Base-by-base conservation (phyloP, 35 echinoderm and acorn worm species). In the Apostichopus parvimensis region DNA sequence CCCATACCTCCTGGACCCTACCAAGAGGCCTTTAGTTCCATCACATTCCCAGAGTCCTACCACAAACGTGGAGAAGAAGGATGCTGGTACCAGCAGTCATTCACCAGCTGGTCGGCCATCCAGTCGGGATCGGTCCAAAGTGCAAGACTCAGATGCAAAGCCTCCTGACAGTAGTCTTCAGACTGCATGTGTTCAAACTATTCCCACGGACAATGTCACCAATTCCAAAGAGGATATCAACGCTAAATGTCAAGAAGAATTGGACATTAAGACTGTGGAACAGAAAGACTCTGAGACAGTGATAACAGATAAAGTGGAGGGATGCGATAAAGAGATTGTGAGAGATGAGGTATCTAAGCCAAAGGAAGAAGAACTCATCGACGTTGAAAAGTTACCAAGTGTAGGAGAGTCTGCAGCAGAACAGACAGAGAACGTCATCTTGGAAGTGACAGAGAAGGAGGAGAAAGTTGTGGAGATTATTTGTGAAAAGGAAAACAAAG, bases 21-120 rank as follows among this genome's bases (percentile, higher is more conserved):
- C 89, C 53, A 91, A 91, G 76, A 13, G 89, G 71, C 89, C 15
- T 59, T 57, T 78, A 26, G 89, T 91, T 79, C 77, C 71, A 24
- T 22, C 72, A 79, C 89, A 91, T 91, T 91, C 89, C 89, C 73
- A 72, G 6, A 88, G 86, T 54, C 61, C 86, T 9, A 91, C 89
- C 73, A 56, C 89, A 23, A 91, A 91, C 58, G 89, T 91, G 18
- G 89, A 91, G 54, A 91, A 79, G 89, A 91, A 91, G 26, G 73
- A 91, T n/a, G 89, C 89, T 28, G 89, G 89, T 26, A 91, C 89
- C 26, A 79, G 76, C 25, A 91, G 89, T 56, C 89, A 91, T 22
- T 91, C 89, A n/a, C 89, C 89, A 20, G 89, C 89, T 61, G 77
- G 89, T 8, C 8, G 71, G 55, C 77, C 72, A 10, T 72, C 89